phyloP scores from a whole-genome alignment of 2,797 vertebrate genomes.

The Spinibarbus caldwelli region DNA sequence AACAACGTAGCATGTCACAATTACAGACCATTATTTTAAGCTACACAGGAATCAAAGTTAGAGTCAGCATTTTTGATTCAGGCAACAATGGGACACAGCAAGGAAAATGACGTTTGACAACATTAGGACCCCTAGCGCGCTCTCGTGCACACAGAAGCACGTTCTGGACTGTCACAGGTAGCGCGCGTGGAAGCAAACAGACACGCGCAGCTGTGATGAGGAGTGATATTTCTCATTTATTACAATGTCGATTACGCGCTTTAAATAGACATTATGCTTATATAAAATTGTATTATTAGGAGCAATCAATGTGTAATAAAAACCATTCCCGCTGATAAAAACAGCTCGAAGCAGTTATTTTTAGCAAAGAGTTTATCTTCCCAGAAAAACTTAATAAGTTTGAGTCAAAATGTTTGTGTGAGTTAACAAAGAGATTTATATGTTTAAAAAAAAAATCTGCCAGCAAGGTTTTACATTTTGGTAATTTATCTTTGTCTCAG shows the following conservation, averaged over 20 bases:
- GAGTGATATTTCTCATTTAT: background rate
- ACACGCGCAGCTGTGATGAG: background rate
- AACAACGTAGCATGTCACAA: background rate
- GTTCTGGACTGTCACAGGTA: background rate
- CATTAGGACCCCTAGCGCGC: conserved; percentile 46
- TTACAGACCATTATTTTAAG: conserved; percentile 2
- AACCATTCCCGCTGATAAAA: background rate
- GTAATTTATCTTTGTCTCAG: background rate
- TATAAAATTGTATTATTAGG: background rate
- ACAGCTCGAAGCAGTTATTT: background rate
- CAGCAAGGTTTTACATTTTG: background rate
- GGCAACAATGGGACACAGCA: conserved; percentile 40
- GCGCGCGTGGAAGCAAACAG: background rate
- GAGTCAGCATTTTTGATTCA: conserved; percentile 38
- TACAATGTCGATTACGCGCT: background rate
- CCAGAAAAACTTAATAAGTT: background rate
- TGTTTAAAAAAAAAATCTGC: background rate
- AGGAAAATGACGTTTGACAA: conserved; percentile 39
- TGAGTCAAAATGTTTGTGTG: background rate
- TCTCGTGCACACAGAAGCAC: background rate
- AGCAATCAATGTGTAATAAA: background rate
- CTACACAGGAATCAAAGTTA: background rate
- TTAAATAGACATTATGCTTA: background rate
- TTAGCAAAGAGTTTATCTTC: background rate
- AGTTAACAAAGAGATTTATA: too few relatives aligned